A percentile compares a stretch with the other conserved stretches of the same genome.
Evolutionary conservation across 2,113 vertebrate species (phyloP).

Genomic region (Clinocottus analis): DNA sequence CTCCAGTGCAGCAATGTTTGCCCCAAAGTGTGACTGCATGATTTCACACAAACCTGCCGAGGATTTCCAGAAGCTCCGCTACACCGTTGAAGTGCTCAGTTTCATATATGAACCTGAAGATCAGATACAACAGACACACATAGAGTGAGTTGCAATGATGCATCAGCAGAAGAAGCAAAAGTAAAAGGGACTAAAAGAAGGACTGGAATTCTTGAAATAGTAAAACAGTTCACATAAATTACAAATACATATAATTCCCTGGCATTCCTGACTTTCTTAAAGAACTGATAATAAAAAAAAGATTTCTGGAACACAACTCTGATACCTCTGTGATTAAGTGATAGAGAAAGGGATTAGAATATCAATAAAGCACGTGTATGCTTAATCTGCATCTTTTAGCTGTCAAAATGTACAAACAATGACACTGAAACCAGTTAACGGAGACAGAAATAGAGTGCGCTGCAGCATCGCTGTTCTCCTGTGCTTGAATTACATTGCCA

Average conservation of each 20-base stretch:
- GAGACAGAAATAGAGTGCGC: not conserved
- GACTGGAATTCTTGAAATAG: not conserved
- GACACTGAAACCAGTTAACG: constrained; percentile 4
- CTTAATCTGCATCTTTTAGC: not conserved
- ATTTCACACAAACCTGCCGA: constrained; percentile 72
- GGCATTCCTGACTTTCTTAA: not conserved
- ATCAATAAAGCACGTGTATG: not conserved
- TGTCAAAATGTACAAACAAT: constrained; percentile 10
- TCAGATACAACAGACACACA: constrained; percentile 30
- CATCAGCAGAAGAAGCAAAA: not conserved
- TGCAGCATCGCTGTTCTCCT: not conserved
- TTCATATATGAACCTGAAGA: constrained; percentile 80
- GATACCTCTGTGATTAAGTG: not conserved
- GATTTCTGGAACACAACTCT: not conserved
- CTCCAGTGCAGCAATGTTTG: not conserved
- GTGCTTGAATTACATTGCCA: constrained; percentile 15
- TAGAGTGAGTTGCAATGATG: not conserved
- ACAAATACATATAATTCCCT: not conserved
- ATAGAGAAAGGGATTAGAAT: not conserved
- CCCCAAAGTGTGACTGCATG: not conserved
- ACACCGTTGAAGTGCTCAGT: constrained; percentile 82
- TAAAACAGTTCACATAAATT: constrained; percentile 1
- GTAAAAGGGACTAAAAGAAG: not conserved
- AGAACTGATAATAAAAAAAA: not conserved
- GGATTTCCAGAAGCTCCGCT: constrained; percentile 79